Evolutionary conservation across 1,140 invertebrate genomes (phyloP).

Genomic region (Drosophila seguyi): DNA sequence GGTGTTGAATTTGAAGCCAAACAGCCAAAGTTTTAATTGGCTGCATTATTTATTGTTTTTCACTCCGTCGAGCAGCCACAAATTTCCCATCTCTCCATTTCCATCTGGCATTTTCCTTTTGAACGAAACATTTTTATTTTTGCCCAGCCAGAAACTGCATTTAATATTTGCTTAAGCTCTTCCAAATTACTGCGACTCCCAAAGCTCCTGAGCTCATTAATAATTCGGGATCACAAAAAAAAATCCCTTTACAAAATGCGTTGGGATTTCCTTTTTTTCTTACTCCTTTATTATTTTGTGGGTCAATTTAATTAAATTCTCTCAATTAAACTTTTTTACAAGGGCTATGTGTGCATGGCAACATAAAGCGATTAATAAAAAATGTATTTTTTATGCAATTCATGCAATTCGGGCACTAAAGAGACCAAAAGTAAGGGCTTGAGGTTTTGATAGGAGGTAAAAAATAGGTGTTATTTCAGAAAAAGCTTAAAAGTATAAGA

Average conservation of each 20-base stretch:
- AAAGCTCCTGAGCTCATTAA: conserved; percentile 39
- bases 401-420: not conserved
- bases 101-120: conserved; percentile 23
- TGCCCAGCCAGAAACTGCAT: conserved; percentile 60
- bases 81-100: conserved; percentile 6
- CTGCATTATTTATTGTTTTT: conserved; percentile 83
- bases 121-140: not conserved
- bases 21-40: conserved; percentile 81
- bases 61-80: conserved; percentile 70
- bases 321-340: conserved; percentile 4
- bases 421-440: not conserved
- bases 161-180: conserved; percentile 65
- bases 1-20: conserved; percentile 60
- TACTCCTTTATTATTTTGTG: conserved; percentile 16
- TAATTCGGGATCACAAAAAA: conserved; percentile 18
- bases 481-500: not conserved
- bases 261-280: conserved; percentile 10
- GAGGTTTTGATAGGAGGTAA: not conserved
- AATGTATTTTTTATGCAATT: not conserved
- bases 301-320: conserved; percentile 19
- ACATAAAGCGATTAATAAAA: not conserved
- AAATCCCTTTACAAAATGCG: conserved; percentile 13
- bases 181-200: conserved; percentile 20
- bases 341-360: no score
- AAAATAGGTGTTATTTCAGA: not conserved